Evolutionary conservation across 2,888 invertebrate species (phyloP).

Genomic region (Rhyacophila evoluta): DNA sequence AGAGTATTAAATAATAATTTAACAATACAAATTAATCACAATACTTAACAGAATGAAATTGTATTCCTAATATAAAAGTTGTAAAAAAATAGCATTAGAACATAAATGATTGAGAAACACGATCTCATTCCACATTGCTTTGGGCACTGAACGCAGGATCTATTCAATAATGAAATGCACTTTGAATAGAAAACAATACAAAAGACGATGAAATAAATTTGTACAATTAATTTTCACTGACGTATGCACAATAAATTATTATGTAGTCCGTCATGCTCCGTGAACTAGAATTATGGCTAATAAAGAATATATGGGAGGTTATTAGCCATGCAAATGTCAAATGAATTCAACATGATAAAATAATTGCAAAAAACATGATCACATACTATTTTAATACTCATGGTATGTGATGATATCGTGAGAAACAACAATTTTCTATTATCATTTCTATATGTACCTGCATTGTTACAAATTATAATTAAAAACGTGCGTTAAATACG

Average conservation of each 20-base stretch:
- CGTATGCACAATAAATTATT: neutral
- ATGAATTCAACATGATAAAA: neutral
- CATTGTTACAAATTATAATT: too few species aligned
- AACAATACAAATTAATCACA: too few species aligned
- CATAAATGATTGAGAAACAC: neutral
- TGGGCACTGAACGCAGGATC: neutral
- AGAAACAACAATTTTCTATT: too few species aligned
- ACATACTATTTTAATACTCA: too few species aligned
- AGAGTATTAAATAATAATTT: too few species aligned
- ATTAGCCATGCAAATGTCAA: neutral
- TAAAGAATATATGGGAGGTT: neutral
- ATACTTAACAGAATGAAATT: too few species aligned
- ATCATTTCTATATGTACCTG: too few species aligned
- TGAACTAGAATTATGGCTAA: neutral
- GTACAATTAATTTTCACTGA: slow-evolving; percentile 5
- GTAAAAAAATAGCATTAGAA: too few species aligned
- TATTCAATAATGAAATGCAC: slow-evolving; percentile 15
- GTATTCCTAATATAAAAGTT: too few species aligned
- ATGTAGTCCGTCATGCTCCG: neutral
- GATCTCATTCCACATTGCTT: neutral
- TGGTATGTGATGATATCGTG: too few species aligned
- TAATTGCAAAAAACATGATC: slow-evolving; percentile 1
- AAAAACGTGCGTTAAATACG: too few species aligned
- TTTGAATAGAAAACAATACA: slow-evolving; percentile 5
- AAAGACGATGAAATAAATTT: slow-evolving; percentile 11